Evolutionary conservation across 1,140 invertebrate genomes (phyloP).

Genomic region (Ganaspis sp.): DNA sequence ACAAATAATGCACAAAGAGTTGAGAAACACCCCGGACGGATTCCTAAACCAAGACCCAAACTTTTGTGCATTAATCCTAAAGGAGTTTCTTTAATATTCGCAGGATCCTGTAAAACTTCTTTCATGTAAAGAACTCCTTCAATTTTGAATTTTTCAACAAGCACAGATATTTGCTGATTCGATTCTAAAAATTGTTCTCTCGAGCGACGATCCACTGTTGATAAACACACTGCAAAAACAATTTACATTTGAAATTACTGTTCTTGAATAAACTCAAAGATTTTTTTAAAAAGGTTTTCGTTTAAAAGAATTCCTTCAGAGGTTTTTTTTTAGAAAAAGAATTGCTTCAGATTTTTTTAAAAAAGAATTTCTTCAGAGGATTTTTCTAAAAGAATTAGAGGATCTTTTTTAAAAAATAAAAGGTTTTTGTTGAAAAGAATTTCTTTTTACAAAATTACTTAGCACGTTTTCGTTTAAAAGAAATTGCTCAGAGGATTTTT

Average conservation of each 20-base stretch:
- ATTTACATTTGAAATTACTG: constrained; percentile 28
- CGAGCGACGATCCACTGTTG: constrained; percentile 92
- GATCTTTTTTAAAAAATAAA: too few species aligned
- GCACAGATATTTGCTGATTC: constrained; percentile 92
- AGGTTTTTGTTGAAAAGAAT: too few species aligned
- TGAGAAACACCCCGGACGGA: constrained; percentile 83
- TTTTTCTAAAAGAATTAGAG: too few species aligned
- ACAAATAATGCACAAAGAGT: constrained; percentile 86
- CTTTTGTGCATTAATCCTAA: constrained; percentile 66
- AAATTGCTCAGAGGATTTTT: too few species aligned
- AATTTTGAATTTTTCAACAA: constrained; percentile 93
- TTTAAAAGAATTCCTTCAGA: too few species aligned
- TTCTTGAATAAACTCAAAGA: too few species aligned
- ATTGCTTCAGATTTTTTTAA: too few species aligned
- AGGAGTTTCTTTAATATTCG: constrained; percentile 66
- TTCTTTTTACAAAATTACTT: too few species aligned
- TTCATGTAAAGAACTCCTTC: constrained; percentile 85
- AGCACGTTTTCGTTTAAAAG: too few species aligned
- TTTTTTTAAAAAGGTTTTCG: too few species aligned
- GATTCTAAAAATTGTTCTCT: constrained; percentile 93
- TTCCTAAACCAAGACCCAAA: constrained; percentile 72
- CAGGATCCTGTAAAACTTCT: constrained; percentile 75
- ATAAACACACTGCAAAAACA: constrained; percentile 84
- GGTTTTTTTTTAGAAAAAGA: too few species aligned
- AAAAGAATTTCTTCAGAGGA: too few species aligned